Evolutionary conservation across 2,888 invertebrate genomes (phyloP).

Genomic region (Amblyjoppa fuscipennis): DNA sequence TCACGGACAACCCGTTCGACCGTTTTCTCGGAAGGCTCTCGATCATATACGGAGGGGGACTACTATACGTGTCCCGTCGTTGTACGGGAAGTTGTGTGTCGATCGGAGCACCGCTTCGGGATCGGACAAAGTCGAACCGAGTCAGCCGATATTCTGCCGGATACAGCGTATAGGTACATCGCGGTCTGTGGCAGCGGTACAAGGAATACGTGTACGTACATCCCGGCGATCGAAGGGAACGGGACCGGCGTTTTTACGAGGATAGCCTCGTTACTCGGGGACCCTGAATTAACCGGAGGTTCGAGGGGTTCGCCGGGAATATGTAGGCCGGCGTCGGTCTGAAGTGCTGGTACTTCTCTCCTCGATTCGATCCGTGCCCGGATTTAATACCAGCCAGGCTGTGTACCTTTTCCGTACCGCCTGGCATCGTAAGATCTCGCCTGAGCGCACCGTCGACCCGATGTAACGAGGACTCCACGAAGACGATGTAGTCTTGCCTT

Average conservation of each 20-base stretch:
- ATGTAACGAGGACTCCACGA: neutral
- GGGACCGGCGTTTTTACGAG: constrained; percentile 55
- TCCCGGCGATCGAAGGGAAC: constrained; percentile 46
- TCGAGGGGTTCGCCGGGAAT: constrained; percentile 56
- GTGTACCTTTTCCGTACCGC: constrained; percentile 3
- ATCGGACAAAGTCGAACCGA: constrained; percentile 25
- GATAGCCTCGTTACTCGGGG: constrained; percentile 62
- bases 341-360: constrained; percentile 46
- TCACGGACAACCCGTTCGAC: constrained; percentile 32
- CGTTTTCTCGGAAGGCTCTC: constrained; percentile 60
- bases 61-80: constrained; percentile 13
- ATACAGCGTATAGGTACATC: constrained; percentile 2
- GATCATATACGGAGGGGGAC: constrained; percentile 24
- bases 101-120: constrained; percentile 25
- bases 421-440: constrained; percentile 32
- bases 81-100: constrained; percentile 36
- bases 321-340: constrained; percentile 51
- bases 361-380: constrained; percentile 40
- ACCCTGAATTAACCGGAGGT: constrained; percentile 54
- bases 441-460: constrained; percentile 42
- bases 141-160: constrained; percentile 12
- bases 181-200: neutral
- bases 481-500: constrained; percentile 7
- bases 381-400: constrained; percentile 39
- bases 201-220: constrained; percentile 5